Base-by-base conservation (phyloP, 2,888 invertebrate genomes). In the Ischnus inquisitorius region DNA sequence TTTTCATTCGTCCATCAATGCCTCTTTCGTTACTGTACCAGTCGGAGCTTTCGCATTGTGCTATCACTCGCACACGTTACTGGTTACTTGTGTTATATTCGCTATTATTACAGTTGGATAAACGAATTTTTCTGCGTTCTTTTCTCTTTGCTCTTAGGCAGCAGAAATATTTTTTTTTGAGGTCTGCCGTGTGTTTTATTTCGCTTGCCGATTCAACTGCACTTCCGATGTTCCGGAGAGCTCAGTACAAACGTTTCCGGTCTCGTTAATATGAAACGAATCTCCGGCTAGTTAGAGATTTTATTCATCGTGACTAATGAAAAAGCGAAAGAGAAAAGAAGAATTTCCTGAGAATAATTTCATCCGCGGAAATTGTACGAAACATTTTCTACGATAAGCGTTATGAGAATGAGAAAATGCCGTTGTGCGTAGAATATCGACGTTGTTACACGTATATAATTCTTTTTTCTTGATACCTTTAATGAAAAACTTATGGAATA, bases 201-300 rank as follows among this genome's bases (percentile, higher is more conserved):
- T 64, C 48, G 19, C 62, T 28, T 64, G 39, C 34, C 57, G 64
- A 74, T 72, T 28, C 41, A 46, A 39, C 72, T 60, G 10, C 72
- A 60, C 60, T 60, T 60, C 46, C 72, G 72, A 60, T 25, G 72
- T 57, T 48, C 34, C 22, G 60, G 60, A 60, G 60, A 28, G 46
- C 48, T 46, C 25, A 74, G 74, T 43, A 62, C 43, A 43, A 57
- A 48, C 54, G 57, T 68, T 77, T 77, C 67, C 68, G 14, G n/a
- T 51, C 54, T 57, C 65, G 54, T 76, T 41, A 54, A 65, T 68
- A 57, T 10, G 16, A 43, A 60, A 68, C 6, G 74, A 64, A 62
- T 48, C 62, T 19, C 41, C 41, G 34, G 39, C 46, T 34, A 14
- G 46, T 62, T 48, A 46, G 14, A 34, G 64, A 74, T 74, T 62